Evolutionary conservation across 2,797 vertebrate species (phyloP).

Genomic region (Sciaenops ocellatus): DNA sequence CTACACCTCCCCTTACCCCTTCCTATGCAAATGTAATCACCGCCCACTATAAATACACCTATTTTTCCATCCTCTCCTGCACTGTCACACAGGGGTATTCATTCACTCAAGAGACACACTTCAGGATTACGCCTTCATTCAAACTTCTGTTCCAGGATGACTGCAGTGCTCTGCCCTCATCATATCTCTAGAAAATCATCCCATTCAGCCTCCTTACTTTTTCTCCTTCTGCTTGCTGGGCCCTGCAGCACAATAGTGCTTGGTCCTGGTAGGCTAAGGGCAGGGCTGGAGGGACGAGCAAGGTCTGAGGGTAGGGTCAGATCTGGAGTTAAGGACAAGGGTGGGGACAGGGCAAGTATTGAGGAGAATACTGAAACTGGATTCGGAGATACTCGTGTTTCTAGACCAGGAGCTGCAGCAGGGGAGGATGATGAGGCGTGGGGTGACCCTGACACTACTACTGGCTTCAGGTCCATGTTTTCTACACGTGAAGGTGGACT

Average conservation of each 20-base stretch:
- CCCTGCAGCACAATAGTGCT: constrained; percentile 34
- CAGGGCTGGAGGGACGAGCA: constrained; percentile 32
- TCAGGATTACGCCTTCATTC: constrained; percentile 32
- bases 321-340: constrained; percentile 55
- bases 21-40: constrained; percentile 78
- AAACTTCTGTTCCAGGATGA: constrained; percentile 42
- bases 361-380: constrained; percentile 38
- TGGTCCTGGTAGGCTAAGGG: constrained; percentile 39
- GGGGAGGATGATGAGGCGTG: constrained; percentile 36
- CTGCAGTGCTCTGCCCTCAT: constrained; percentile 29
- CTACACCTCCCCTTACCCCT: constrained; percentile 70
- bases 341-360: constrained; percentile 20
- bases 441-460: constrained; percentile 35
- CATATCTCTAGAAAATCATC: constrained; percentile 40
- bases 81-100: constrained; percentile 54
- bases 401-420: constrained; percentile 30
- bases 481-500: constrained; percentile 61
- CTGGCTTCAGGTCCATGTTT: constrained; percentile 48
- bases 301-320: constrained; percentile 43
- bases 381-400: constrained; percentile 39
- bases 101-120: constrained; percentile 36
- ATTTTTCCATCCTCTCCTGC: constrained; percentile 63
- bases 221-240: constrained; percentile 72
- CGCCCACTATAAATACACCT: constrained; percentile 84
- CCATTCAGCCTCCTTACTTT: constrained; percentile 41